Conservation (phyloP, 2,797 vertebrate genomes). For the Malurus splendens region DNA sequence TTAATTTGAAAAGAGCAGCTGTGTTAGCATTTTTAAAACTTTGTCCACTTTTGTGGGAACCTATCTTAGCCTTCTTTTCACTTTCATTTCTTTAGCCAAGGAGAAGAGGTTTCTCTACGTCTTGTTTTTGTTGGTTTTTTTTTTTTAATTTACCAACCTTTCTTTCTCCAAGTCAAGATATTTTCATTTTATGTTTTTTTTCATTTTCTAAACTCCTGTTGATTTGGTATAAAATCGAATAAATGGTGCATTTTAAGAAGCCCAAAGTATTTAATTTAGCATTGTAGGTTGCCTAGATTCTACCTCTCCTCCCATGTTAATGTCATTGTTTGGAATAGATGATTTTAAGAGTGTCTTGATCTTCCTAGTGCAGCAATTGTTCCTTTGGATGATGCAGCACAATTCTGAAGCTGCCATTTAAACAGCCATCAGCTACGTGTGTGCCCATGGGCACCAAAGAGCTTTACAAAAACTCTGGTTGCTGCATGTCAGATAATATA, state of each 20-base stretch:
- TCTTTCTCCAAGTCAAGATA: not conserved
- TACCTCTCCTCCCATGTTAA: not conserved
- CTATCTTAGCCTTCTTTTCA: not conserved
- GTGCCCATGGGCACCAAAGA: not conserved
- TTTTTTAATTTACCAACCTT: not conserved
- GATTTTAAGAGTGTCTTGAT: not conserved
- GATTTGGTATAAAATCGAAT: not conserved
- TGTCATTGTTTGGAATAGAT: not conserved
- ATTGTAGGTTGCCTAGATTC: not conserved
- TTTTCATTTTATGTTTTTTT: not conserved
- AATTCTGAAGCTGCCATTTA: not conserved
- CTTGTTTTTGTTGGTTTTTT: not conserved
- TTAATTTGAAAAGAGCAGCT: not conserved
- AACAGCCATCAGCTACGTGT: not conserved
- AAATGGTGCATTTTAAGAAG: not conserved
- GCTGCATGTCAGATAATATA: constrained; percentile 25
- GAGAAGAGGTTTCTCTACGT: not conserved
- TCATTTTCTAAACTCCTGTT: not conserved
- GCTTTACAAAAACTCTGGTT: not conserved
- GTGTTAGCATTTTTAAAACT: not conserved
- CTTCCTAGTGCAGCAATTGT: not conserved
- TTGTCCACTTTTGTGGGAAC: not conserved
- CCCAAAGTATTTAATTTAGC: not conserved
- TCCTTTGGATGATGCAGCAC: not conserved
- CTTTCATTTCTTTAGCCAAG: not conserved